Conservation (phyloP, 2,797 vertebrate species). For the Sphaeramia orbicularis region DNA sequence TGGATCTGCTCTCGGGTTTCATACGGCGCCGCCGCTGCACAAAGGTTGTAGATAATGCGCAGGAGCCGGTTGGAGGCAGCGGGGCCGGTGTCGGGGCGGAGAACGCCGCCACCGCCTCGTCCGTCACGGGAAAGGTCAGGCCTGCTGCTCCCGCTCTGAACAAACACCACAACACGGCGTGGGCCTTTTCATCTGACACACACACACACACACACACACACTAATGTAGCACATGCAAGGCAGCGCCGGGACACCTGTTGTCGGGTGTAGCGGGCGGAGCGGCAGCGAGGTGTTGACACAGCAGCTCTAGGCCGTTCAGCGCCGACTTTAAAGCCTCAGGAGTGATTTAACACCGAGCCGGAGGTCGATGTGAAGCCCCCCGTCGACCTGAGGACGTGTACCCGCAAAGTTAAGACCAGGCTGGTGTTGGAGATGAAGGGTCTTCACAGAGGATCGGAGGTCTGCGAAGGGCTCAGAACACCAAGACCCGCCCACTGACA, state of each 20-base stretch:
- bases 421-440: too few relatives aligned
- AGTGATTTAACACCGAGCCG: too few relatives aligned
- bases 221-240: constrained; percentile 30
- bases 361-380: too few relatives aligned
- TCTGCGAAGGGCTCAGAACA: too few relatives aligned
- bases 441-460: too few relatives aligned
- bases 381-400: too few relatives aligned
- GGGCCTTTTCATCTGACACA: constrained; percentile 41
- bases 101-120: constrained; percentile 23
- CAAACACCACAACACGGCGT: constrained; percentile 55
- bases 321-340: too few relatives aligned
- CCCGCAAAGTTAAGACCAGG: too few relatives aligned
- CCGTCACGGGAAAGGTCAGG: constrained; percentile 70
- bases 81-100: constrained; percentile 44
- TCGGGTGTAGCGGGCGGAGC: constrained; percentile 8
- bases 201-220: constrained; percentile 17
- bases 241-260: constrained; percentile 58
- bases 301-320: constrained; percentile 16
- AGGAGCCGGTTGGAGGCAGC: constrained; percentile 42
- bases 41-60: constrained; percentile 55
- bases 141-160: constrained; percentile 57
- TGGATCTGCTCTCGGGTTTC: constrained; percentile 51
- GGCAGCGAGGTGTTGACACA: constrained; percentile 47
- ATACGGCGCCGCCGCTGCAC: constrained; percentile 16
- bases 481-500: too few relatives aligned